phyloP scores from a whole-genome alignment of 2,888 invertebrate species.

The Octonoba sinensis region DNA sequence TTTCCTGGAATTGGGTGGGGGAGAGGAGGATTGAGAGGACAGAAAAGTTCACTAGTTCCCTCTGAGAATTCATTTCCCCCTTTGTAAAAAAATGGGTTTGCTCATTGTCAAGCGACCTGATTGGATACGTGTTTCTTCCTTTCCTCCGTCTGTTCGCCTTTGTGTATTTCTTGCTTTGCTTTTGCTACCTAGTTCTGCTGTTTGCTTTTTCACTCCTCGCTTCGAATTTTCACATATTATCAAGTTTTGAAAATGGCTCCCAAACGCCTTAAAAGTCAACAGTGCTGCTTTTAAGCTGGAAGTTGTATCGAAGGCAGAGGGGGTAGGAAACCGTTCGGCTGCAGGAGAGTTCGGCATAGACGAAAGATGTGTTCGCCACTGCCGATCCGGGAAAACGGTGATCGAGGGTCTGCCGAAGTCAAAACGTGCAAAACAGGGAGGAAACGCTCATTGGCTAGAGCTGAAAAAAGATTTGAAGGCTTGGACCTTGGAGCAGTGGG shows the following conservation, averaged over 20 bases:
- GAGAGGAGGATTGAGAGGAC: no score
- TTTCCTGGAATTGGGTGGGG: no score
- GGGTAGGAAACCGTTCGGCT: neutral
- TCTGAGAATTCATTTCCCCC: no score
- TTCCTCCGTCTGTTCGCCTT: neutral
- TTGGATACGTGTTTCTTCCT: neutral
- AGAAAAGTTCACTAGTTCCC: no score
- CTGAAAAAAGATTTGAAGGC: no score
- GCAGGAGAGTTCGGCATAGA: neutral
- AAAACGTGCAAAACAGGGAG: neutral
- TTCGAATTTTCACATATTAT: neutral
- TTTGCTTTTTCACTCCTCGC: neutral
- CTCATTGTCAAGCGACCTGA: neutral
- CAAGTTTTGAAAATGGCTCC: neutral
- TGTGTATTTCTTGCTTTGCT: neutral
- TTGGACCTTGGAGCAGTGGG: neutral
- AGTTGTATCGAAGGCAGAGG: neutral
- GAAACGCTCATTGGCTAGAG: no score
- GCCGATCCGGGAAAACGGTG: neutral
- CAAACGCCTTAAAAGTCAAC: neutral
- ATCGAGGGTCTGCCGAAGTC: neutral
- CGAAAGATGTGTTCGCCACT: neutral
- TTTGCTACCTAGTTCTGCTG: neutral
- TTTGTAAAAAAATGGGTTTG: no score
- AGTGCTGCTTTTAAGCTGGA: neutral